Evolutionary conservation across 2,797 vertebrate species (phyloP), one percentile per base, ranked within the genome.

Genomic region (Cichlasoma orientale): DNA sequence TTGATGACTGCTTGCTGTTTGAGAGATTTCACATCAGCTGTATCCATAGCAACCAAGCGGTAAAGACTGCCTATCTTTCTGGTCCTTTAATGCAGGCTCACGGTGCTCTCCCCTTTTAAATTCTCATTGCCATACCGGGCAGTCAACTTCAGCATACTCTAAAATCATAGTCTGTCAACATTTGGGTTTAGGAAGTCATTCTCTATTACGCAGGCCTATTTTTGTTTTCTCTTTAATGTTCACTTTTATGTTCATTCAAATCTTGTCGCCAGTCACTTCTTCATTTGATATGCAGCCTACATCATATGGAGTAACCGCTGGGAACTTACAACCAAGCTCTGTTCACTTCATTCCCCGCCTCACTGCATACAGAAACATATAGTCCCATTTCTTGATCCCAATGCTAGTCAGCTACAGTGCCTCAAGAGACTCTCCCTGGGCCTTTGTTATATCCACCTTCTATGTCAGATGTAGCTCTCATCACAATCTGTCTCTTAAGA

Each of bases 401-500:
- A 14, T 47, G 79, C 29, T 47, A 52, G 77, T 76, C 84, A 69
- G 68, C 72, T 79, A 69, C 66, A 84, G 33, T 58, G 13, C 44
- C 69, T 83, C 56, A 47, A 47, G 58, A 79, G 72, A 29, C 61
- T 85, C 70, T 87, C 73, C 79, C 38, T 27, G 0, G 73, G 58
- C 58, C 44, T 77, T 74, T 75, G 55, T 75, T 75, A 71, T 53
- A 74, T 56, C 76, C 79, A 79, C 70, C 90, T 85, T 84, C 72
- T 59, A 79, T 80, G 87, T 88, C 87, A 82, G 61, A 77, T 23
- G 29, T 56, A 14, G 83, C 27, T 69, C 79, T 86, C 68, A 14
- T 81, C 38, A n/a, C 80, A 71, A 88, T 89, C 86, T 83, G 86
- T 88, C 83, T 88, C 77, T 82, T 61, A 79, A 85, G 85, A 85